Evolutionary conservation across 2,888 invertebrate genomes (phyloP).

Genomic region (Lobophora halterata): DNA sequence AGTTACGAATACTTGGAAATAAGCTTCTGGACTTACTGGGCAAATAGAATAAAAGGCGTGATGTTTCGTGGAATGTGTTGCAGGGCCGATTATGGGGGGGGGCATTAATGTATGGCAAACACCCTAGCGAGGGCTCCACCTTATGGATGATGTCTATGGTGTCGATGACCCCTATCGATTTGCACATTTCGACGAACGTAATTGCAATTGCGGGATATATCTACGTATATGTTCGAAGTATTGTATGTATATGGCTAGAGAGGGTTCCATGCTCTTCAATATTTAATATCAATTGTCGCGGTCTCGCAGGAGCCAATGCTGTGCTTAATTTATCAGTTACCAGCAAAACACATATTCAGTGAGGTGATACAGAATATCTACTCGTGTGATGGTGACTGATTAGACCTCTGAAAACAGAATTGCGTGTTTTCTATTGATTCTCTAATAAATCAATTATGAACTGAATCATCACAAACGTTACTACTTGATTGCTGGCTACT

Average conservation of each 20-base stretch:
- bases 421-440: no score
- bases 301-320: conserved; percentile 6
- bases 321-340: conserved; percentile 9
- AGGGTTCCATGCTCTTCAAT: conserved; percentile 29
- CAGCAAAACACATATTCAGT: no score
- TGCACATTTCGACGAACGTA: conserved; percentile 64
- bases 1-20: no score
- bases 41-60: conserved; percentile 41
- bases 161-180: conserved; percentile 79
- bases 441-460: conserved; percentile 1
- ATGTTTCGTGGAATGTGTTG: conserved; percentile 53
- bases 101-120: conserved; percentile 63
- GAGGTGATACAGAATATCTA: no score
- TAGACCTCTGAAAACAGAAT: no score
- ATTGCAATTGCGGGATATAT: conserved; percentile 57
- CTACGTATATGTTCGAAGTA: conserved; percentile 21
- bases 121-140: conserved; percentile 71
- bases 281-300: conserved; percentile 30
- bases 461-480: no score
- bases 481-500: not conserved
- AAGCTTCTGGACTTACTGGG: conserved; percentile 26
- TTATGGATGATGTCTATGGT: conserved; percentile 70
- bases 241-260: conserved; percentile 20
- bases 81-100: conserved; percentile 53
- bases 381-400: no score